Evolutionary conservation across 1,140 invertebrate genomes (phyloP).

Genomic region (Nebria ingens): DNA sequence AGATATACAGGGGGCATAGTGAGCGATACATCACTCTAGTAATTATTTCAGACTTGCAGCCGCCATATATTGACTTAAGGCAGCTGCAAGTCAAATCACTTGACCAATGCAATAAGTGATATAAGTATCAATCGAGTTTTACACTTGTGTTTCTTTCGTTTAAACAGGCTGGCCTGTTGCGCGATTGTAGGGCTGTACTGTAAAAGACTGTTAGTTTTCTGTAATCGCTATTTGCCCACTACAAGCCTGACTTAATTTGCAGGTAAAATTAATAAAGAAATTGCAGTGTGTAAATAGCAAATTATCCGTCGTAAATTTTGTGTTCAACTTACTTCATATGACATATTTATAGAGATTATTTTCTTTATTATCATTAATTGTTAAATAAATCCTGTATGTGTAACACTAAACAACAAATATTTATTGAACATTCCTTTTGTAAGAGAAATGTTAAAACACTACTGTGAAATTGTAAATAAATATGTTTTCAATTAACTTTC

Average conservation of each 20-base stretch:
- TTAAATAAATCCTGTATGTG: slow-evolving; percentile 2
- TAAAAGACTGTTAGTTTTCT: background rate
- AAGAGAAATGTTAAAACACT: slow-evolving; percentile 5
- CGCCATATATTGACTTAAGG: no score
- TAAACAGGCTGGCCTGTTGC: slow-evolving; percentile 3
- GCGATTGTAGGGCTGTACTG: background rate
- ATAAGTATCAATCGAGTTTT: no score
- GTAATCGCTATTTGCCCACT: background rate
- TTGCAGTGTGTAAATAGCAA: background rate
- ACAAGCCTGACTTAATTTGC: background rate
- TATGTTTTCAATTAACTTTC: background rate
- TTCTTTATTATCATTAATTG: background rate
- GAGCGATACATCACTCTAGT: no score
- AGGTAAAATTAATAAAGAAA: background rate
- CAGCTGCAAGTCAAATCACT: no score
- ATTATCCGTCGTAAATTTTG: background rate
- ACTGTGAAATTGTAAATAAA: slow-evolving; percentile 6
- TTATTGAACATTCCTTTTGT: slow-evolving; percentile 4
- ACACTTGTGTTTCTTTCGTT: no score
- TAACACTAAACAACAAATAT: background rate
- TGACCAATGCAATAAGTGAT: no score
- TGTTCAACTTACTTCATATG: background rate
- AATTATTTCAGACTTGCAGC: no score
- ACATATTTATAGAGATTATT: background rate
- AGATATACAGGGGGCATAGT: no score